These are phyloP conservation scores for Perithous albicinctus DNA, from an alignment of 2,888 invertebrate species.

Conservation along the genomic window DNA sequence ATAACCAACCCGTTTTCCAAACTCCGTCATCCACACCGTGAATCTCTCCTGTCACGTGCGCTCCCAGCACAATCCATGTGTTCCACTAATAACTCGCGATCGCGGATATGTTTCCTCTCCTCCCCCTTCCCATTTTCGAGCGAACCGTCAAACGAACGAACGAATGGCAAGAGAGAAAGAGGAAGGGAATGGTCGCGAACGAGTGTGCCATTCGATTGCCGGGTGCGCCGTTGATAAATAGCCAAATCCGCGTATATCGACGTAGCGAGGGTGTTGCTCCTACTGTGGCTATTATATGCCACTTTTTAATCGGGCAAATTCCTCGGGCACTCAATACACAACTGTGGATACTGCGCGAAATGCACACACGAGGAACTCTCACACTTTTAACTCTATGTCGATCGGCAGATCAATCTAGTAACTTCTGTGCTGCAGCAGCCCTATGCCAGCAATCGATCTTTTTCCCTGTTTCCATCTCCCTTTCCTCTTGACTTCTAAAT, in stretches of 20 bases:
- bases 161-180: not conserved
- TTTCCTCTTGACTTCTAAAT: not conserved
- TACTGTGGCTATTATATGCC: conserved; percentile 32
- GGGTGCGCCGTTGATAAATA: conserved; percentile 42
- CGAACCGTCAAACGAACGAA: conserved; percentile 20
- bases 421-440: too few species aligned
- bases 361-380: too few species aligned
- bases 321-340: conserved; percentile 4
- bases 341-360: not conserved
- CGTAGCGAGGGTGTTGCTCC: conserved; percentile 13
- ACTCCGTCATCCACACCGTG: conserved; percentile 32
- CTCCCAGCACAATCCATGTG: conserved; percentile 32
- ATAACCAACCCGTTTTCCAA: conserved; percentile 41
- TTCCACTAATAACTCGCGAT: conserved; percentile 54
- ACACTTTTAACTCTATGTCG: not conserved
- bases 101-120: conserved; percentile 25
- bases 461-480: not conserved
- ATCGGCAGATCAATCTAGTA: not conserved
- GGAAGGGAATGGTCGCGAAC: conserved; percentile 27
- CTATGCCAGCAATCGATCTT: conserved; percentile 3
- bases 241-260: conserved; percentile 33
- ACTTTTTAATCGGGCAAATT: conserved; percentile 37
- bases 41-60: conserved; percentile 21
- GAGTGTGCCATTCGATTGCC: conserved; percentile 11
- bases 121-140: not conserved